A percentile compares a stretch with the other conserved stretches of the same genome.
These are phyloP conservation scores for Lasiurus cinereus DNA, from an alignment of 2,113 vertebrate species.

Conservation along the genomic window DNA sequence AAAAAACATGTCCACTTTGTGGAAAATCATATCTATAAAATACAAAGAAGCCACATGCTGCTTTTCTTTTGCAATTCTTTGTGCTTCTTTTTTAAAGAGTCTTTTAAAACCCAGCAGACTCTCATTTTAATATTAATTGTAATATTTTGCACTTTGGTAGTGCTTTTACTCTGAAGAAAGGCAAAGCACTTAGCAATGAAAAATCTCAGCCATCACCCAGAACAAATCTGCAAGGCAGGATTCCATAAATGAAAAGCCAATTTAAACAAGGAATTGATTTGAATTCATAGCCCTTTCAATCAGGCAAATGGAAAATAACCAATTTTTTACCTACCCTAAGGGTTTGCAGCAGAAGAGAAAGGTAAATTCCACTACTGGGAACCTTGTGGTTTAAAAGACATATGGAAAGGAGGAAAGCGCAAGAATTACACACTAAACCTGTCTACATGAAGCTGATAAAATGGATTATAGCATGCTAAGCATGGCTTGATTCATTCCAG, in stretches of 20 bases:
- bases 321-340: conserved; percentile 55
- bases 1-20: background rate
- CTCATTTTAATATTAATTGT: conserved; percentile 81
- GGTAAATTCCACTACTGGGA: conserved; percentile 39
- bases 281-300: conserved; percentile 76
- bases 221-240: conserved; percentile 59
- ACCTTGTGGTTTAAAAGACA: conserved; percentile 62
- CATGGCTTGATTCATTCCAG: conserved; percentile 49
- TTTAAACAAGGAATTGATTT: conserved; percentile 71
- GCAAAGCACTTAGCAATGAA: conserved; percentile 62
- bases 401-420: conserved; percentile 45
- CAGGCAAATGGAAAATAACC: conserved; percentile 48
- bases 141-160: conserved; percentile 62
- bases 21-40: conserved; percentile 69
- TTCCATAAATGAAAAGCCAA: conserved; percentile 70
- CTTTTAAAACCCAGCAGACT: conserved; percentile 50
- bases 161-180: conserved; percentile 60
- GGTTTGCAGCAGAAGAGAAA: conserved; percentile 57
- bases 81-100: conserved; percentile 52
- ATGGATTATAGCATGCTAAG: conserved; percentile 9
- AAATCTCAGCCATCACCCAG: conserved; percentile 57
- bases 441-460: conserved; percentile 65
- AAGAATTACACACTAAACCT: conserved; percentile 74
- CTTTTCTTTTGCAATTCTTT: conserved; percentile 49
- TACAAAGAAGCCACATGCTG: conserved; percentile 72